Conservation (phyloP, 2,888 invertebrate species). For the Hypsopygia costalis region DNA sequence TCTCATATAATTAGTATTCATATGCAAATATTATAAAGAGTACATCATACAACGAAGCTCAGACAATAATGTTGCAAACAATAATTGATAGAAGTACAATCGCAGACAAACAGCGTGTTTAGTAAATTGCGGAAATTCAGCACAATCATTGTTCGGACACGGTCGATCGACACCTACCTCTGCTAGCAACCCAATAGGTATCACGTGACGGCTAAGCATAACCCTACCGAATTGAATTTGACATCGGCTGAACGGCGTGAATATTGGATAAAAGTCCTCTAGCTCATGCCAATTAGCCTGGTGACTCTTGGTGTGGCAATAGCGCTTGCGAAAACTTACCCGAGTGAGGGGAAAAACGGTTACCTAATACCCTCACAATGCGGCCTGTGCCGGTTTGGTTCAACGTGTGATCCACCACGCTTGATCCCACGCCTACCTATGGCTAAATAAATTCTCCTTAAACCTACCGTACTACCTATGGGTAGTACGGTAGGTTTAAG, state of each 20-base stretch:
- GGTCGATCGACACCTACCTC: conserved; percentile 30
- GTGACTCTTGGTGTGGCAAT: conserved; percentile 55
- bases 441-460: too few relatives aligned
- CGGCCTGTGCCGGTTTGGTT: conserved; percentile 28
- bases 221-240: conserved; percentile 38
- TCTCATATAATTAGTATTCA: neutral
- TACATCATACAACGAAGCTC: neutral
- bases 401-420: conserved; percentile 17
- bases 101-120: conserved; percentile 19
- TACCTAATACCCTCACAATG: conserved; percentile 62
- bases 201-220: conserved; percentile 34
- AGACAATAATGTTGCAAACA: neutral
- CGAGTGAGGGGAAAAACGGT: conserved; percentile 54
- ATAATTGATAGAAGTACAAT: neutral
- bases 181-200: conserved; percentile 16
- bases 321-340: conserved; percentile 58
- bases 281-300: conserved; percentile 43
- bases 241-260: conserved; percentile 22
- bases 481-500: too few relatives aligned
- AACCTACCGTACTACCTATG: too few relatives aligned
- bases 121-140: conserved; percentile 37
- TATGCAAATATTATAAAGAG: neutral
- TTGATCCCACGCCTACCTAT: too few relatives aligned
- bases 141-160: conserved; percentile 37
- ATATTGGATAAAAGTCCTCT: conserved; percentile 36